Evolutionary conservation across 2,113 vertebrate species (phyloP).

Genomic region (Dipodomys ordii): DNA sequence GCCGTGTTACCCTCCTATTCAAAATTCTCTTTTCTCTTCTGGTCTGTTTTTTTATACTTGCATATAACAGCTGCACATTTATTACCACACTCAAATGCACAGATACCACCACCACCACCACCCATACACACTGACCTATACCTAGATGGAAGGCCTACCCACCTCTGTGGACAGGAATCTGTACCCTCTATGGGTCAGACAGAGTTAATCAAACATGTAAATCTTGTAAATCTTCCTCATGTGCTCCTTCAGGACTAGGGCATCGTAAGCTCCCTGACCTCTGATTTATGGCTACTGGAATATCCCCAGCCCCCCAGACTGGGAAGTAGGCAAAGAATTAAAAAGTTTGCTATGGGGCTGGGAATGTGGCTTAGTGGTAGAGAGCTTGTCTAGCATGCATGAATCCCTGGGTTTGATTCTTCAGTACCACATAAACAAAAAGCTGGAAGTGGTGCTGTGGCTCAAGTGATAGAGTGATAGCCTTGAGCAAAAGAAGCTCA

Average conservation of each 20-base stretch:
- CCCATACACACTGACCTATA: not conserved
- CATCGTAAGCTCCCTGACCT: not conserved
- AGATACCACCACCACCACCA: too few relatives aligned
- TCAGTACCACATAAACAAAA: too few relatives aligned
- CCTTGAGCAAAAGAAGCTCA: too few relatives aligned
- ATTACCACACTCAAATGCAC: not conserved
- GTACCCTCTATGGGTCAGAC: not conserved
- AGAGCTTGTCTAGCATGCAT: too few relatives aligned
- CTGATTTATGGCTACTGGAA: not conserved
- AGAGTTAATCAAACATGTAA: not conserved
- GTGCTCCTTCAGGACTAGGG: not conserved
- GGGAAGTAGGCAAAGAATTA: not conserved
- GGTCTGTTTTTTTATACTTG: too few relatives aligned
- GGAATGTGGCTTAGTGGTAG: too few relatives aligned
- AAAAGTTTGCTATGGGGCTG: not conserved
- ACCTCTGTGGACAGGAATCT: not conserved
- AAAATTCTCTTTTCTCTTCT: not conserved
- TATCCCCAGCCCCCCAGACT: not conserved
- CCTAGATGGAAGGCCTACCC: not conserved
- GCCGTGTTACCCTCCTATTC: not conserved
- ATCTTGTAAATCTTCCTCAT: not conserved
- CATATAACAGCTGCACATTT: too few relatives aligned
- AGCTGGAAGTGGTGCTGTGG: too few relatives aligned
- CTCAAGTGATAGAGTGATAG: too few relatives aligned
- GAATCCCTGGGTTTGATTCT: too few relatives aligned